Base-by-base conservation (phyloP, 1,140 invertebrate genomes). In the Cydia fagiglandana region DNA sequence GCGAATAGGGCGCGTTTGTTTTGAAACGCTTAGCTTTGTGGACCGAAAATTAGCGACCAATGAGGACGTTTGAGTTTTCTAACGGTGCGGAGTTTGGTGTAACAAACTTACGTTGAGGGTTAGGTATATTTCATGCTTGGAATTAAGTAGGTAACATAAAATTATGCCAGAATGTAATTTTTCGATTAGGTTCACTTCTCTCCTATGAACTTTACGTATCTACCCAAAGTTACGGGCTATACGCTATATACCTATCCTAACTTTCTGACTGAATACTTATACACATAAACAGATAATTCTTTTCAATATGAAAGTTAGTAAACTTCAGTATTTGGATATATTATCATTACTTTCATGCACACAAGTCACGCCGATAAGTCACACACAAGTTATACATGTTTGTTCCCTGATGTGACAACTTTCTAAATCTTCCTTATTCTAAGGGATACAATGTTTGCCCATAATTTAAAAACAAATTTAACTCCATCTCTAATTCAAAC, bases 401-500 rank as follows among this genome's bases (percentile, higher is more conserved):
- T 34, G 5, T 34, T 5, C 34, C 34, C 34, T 41, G 9, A 9
- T 13, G 45, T 47, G 45, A 13, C 45, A 47, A 15, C 45, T 47
- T 47, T 15, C 12, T 47, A 47, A 13, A 6, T 17, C n/a, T 5
- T 53, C 50, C n/a, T 12, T 53, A 12, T 53, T 53, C 15, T 53
- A 53, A 53, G 15, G 15, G 2, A 17, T 53, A 1, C 7, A 61
- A 24, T 9, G 4, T 53, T 53, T 53, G 17, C 9, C 56, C 56
- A 24, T 61, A 61, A 61, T 61, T 61, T 20, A 7, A 61, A 61
- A 6, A 24, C 81, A 80, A 85, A 89, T 88, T 89, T 90, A 92
- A 91, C 91, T 91, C 88, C 86, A 90, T 91, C 90, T 82, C 85
- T 79, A 90, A 88, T 87, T 88, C 83, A 92, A 92, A 92, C 85